phyloP scores from a whole-genome alignment of 2,888 invertebrate species.

The Galerucella nymphaeae region DNA sequence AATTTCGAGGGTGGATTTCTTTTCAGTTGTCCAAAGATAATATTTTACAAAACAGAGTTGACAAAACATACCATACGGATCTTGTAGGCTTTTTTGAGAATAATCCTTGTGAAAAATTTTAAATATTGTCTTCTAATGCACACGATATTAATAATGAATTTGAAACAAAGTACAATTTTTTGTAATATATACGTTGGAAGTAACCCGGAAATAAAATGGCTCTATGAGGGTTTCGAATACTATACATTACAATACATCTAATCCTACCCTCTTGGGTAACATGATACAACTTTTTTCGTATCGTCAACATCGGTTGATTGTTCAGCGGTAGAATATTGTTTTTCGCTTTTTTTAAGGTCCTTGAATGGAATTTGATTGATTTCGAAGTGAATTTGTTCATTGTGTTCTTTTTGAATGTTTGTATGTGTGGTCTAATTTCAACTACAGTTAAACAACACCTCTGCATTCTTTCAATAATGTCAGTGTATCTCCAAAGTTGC shows the following conservation, averaged over 20 bases:
- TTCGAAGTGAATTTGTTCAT: no score
- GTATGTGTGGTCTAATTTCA: no score
- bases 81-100: no score
- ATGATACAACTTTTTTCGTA: slow-evolving; percentile 16
- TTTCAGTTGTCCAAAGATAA: not conserved
- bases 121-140: no score
- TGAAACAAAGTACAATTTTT: no score
- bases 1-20: slow-evolving; percentile 10
- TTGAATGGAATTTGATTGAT: no score
- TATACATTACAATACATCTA: slow-evolving; percentile 30
- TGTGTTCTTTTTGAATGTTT: no score
- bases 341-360: not conserved
- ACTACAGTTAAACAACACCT: no score
- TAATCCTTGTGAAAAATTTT: no score
- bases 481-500: no score
- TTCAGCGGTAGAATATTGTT: not conserved
- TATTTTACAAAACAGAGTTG: not conserved
- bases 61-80: not conserved
- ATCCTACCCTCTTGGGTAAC: slow-evolving; percentile 21
- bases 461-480: no score
- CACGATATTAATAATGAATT: no score
- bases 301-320: slow-evolving; percentile 10
- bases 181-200: not conserved
- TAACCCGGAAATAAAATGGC: slow-evolving; percentile 16
- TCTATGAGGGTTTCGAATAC: slow-evolving; percentile 22